Evolutionary conservation across 1,140 invertebrate species (phyloP).

Genomic region (Papilio polyxenes): DNA sequence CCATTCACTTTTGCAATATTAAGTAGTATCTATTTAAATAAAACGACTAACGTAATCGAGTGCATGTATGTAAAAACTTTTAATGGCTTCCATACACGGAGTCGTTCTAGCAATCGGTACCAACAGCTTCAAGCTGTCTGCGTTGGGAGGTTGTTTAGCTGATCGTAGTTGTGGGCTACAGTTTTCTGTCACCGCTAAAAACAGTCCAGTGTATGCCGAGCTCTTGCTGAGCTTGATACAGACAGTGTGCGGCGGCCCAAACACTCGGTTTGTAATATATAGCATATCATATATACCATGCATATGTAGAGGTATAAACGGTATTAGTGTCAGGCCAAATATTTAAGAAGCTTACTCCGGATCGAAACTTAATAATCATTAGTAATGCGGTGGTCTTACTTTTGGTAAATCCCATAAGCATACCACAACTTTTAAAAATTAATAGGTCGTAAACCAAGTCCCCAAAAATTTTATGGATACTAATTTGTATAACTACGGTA

Average conservation of each 20-base stretch:
- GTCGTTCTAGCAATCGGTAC: background rate
- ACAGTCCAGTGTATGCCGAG: background rate
- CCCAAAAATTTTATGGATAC: background rate
- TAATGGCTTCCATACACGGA: background rate
- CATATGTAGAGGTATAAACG: background rate
- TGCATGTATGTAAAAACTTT: background rate
- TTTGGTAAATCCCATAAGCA: background rate
- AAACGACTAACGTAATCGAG: background rate
- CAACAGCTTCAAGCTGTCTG: background rate
- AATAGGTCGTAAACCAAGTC: background rate
- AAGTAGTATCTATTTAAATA: background rate
- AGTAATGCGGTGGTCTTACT: background rate
- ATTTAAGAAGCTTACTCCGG: slow-evolving; percentile 1
- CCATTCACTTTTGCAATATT: slow-evolving; percentile 3
- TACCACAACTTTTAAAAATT: background rate
- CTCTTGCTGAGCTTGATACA: background rate
- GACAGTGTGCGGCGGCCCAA: background rate
- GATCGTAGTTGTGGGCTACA: background rate
- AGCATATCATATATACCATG: background rate
- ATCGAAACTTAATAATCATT: slow-evolving; percentile 12
- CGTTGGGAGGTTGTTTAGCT: background rate
- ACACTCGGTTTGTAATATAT: background rate
- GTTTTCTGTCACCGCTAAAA: background rate
- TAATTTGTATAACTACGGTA: background rate
- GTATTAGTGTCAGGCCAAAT: slow-evolving; percentile 12